Evolutionary conservation across 2,888 invertebrate species (phyloP).

Genomic region (Scaptomyza cyrtandrae): DNA sequence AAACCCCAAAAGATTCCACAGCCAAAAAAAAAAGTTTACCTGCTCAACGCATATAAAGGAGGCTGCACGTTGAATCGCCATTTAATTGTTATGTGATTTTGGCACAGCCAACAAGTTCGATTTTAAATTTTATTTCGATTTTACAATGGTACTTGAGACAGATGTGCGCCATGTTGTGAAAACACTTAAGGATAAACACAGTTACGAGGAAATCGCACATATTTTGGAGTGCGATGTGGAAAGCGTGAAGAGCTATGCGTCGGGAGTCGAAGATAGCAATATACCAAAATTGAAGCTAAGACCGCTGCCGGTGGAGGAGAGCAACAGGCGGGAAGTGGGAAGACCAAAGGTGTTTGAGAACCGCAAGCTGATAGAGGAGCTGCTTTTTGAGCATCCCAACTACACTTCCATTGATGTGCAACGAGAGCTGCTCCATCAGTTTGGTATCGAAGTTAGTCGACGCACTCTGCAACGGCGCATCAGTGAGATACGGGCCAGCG

Average conservation of each 20-base stretch:
- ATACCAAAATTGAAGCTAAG: conserved; percentile 23
- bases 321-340: conserved; percentile 49
- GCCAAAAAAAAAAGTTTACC: conserved; percentile 27
- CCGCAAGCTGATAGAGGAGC: conserved; percentile 49
- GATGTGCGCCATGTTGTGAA: conserved; percentile 38
- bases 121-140: not conserved
- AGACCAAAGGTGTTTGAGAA: conserved; percentile 65
- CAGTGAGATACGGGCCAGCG: conserved; percentile 52
- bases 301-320: conserved; percentile 3
- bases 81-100: conserved; percentile 39
- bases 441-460: conserved; percentile 66
- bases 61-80: not conserved
- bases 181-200: conserved; percentile 38
- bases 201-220: conserved; percentile 54
- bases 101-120: conserved; percentile 42
- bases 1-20: conserved; percentile 3
- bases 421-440: conserved; percentile 36
- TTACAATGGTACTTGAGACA: conserved; percentile 37
- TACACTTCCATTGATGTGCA: conserved; percentile 67
- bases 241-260: conserved; percentile 50
- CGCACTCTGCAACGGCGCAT: conserved; percentile 68
- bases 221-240: conserved; percentile 62
- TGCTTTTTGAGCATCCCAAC: conserved; percentile 50
- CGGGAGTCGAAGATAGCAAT: conserved; percentile 28
- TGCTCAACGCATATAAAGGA: conserved; percentile 30